A percentile compares a stretch with the other conserved stretches of the same genome.
These are phyloP conservation scores for Panagrolaimus sp. DNA, from an alignment of 1,140 invertebrate species.

Conservation along the genomic window DNA sequence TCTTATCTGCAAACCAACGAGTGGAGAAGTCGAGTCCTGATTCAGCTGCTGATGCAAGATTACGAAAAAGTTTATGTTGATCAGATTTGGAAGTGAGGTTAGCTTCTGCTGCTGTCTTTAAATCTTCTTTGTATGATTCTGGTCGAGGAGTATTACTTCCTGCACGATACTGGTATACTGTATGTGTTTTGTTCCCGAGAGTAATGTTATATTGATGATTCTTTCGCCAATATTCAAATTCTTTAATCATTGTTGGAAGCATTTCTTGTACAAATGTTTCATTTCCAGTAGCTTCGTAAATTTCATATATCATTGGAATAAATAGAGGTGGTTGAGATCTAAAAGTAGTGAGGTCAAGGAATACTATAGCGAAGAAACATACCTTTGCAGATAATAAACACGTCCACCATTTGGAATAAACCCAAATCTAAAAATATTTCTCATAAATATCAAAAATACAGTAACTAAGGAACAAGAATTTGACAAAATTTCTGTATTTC, in stretches of 20 bases:
- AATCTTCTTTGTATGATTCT: slow-evolving; percentile 46
- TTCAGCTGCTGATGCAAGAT: slow-evolving; percentile 59
- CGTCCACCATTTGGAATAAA: slow-evolving; percentile 83
- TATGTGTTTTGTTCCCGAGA: slow-evolving; percentile 62
- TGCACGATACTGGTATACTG: slow-evolving; percentile 53
- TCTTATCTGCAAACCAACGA: slow-evolving; percentile 55
- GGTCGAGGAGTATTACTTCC: slow-evolving; percentile 64
- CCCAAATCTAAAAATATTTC: slow-evolving; percentile 61
- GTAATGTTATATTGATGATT: slow-evolving; percentile 58
- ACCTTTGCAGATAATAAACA: slow-evolving; percentile 75
- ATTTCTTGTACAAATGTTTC: slow-evolving; percentile 63
- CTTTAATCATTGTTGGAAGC: slow-evolving; percentile 1
- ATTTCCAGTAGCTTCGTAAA: slow-evolving; percentile 70
- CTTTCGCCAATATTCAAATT: slow-evolving; percentile 63
- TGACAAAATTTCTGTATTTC: too few relatives aligned
- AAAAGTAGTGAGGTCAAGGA: too few relatives aligned
- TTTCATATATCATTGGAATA: slow-evolving; percentile 75
- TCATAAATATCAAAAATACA: too few relatives aligned
- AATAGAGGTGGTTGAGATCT: slow-evolving; percentile 78
- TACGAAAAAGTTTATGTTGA: slow-evolving; percentile 17
- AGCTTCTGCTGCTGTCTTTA: slow-evolving; percentile 15
- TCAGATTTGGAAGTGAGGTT: slow-evolving; percentile 15
- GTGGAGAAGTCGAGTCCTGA: slow-evolving; percentile 61
- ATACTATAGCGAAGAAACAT: slow-evolving; percentile 56
- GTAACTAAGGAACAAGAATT: too few relatives aligned